Conservation (phyloP, 2,113 vertebrate genomes). For the Callospermophilus lateralis region DNA sequence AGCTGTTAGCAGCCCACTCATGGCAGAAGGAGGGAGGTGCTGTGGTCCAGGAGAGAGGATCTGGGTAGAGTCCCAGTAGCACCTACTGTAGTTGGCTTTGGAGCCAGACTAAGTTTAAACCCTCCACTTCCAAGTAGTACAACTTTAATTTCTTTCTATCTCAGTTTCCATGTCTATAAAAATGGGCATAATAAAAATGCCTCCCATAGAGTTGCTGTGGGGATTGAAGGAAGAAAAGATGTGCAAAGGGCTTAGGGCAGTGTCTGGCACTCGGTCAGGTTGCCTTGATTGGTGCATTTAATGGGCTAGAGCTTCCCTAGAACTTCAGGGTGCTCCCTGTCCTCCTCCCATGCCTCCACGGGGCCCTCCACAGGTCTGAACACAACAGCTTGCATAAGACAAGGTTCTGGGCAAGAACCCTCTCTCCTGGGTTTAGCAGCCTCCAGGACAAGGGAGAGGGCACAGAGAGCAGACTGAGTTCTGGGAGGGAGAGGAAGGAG, state of each 20-base stretch:
- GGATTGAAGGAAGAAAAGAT: neutral
- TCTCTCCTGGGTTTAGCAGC: too few relatives aligned
- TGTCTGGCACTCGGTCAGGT: neutral
- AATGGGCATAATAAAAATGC: neutral
- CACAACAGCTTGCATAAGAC: neutral
- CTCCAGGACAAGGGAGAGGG: neutral
- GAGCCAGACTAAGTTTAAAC: neutral
- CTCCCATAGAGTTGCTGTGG: neutral
- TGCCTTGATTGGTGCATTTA: neutral
- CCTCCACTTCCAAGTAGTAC: neutral
- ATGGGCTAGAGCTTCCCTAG: neutral
- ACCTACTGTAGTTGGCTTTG: rapidly evolving
- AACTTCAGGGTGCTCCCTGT: neutral
- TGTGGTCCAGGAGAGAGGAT: neutral
- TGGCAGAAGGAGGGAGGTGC: rapidly evolving
- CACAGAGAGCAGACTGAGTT: rapidly evolving
- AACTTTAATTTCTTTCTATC: neutral
- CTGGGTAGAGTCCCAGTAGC: rapidly evolving
- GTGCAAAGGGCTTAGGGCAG: rapidly evolving
- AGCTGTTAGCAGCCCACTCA: neutral
- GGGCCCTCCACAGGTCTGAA: neutral
- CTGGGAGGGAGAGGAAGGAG: too few relatives aligned
- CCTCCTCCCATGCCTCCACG: neutral
- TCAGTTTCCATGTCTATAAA: neutral
- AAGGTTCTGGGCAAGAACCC: neutral